These are phyloP conservation scores for Acrobasis suavella DNA, from an alignment of 2,888 invertebrate species.

Conservation along the genomic window DNA sequence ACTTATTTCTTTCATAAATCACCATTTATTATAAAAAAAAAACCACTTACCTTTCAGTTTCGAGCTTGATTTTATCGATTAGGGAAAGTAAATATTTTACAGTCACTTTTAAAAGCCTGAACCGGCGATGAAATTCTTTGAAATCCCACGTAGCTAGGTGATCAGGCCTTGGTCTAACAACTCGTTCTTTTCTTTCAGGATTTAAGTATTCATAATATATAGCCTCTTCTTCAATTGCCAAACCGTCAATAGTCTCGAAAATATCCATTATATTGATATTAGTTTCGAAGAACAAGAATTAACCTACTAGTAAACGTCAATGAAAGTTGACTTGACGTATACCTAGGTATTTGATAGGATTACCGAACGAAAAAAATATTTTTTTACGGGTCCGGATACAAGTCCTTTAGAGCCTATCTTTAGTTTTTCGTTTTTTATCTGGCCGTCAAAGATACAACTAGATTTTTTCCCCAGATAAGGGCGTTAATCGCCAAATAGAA, in stretches of 20 bases:
- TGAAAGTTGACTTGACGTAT: not conserved
- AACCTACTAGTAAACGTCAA: not conserved
- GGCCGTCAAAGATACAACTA: too few species aligned
- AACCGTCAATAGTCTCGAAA: slow-evolving; percentile 14
- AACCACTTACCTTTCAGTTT: not conserved
- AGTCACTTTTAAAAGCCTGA: not conserved
- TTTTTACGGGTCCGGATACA: too few species aligned
- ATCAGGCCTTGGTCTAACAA: slow-evolving; percentile 20
- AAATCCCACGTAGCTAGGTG: slow-evolving; percentile 16
- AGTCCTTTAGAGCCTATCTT: too few species aligned
- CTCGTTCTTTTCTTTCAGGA: slow-evolving; percentile 21
- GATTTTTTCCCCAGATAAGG: too few species aligned
- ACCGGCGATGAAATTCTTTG: slow-evolving; percentile 20
- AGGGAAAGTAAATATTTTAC: too few species aligned
- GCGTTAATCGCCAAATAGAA: too few species aligned
- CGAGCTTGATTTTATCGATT: not conserved
- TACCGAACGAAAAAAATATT: too few species aligned
- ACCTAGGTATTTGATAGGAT: too few species aligned
- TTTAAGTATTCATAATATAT: slow-evolving; percentile 20
- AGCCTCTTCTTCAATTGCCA: slow-evolving; percentile 24
- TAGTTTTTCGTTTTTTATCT: too few species aligned
- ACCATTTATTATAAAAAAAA: too few species aligned
- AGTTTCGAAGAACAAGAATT: not conserved
- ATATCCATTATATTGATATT: slow-evolving; percentile 5
- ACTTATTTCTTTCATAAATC: too few species aligned